These are phyloP conservation scores for Zaprionus obscuricornis DNA, from an alignment of 2,888 invertebrate species.

Conservation along the genomic window DNA sequence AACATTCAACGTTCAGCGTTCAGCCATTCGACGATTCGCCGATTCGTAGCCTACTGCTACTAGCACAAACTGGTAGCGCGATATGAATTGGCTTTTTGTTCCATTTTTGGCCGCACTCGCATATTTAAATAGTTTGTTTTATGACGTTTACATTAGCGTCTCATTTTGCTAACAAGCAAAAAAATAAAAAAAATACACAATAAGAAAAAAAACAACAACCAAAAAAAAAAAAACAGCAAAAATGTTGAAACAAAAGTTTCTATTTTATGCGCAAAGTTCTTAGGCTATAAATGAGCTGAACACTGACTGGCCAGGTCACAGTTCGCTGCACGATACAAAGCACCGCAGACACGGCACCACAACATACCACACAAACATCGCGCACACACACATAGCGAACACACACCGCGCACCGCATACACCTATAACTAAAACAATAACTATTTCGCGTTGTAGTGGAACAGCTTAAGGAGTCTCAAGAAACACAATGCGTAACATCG, in stretches of 20 bases:
- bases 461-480: slow-evolving; percentile 50
- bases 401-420: not conserved
- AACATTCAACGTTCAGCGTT: slow-evolving; percentile 18
- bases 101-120: slow-evolving; percentile 50
- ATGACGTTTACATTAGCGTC: slow-evolving; percentile 80
- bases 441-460: slow-evolving; percentile 21
- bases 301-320: slow-evolving; percentile 61
- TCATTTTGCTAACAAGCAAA: slow-evolving; percentile 75
- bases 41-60: slow-evolving; percentile 1
- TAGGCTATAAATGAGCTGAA: slow-evolving; percentile 69
- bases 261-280: slow-evolving; percentile 76
- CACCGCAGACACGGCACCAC: slow-evolving; percentile 12
- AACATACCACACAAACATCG: slow-evolving; percentile 8
- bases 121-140: slow-evolving; percentile 79
- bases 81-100: slow-evolving; percentile 75
- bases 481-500: slow-evolving; percentile 61
- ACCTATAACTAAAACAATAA: not conserved
- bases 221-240: slow-evolving; percentile 13
- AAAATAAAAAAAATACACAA: slow-evolving; percentile 11
- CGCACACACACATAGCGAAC: slow-evolving; percentile 16
- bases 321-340: slow-evolving; percentile 52
- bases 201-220: too few relatives aligned
- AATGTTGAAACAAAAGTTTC: slow-evolving; percentile 70
- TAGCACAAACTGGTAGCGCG: slow-evolving; percentile 5
- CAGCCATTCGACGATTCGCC: not conserved